phyloP scores from a whole-genome alignment of 2,797 vertebrate species.

The Sebastolobus alascanus region DNA sequence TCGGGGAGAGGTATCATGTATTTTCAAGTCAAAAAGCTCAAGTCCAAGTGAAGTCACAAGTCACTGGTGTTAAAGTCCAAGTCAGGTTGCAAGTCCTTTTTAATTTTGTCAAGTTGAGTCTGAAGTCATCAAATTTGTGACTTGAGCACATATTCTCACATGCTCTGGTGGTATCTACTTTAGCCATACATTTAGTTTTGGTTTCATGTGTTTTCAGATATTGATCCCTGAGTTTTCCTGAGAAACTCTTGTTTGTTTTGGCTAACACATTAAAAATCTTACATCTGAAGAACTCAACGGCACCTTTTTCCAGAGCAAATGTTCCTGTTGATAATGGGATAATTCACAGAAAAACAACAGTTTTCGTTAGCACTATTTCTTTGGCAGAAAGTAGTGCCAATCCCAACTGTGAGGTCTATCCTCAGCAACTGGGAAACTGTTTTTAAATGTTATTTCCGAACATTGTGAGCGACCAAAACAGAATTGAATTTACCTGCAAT shows the following conservation, averaged over 20 bases:
- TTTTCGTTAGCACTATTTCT: neutral
- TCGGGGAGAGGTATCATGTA: no score
- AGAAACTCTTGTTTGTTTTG: neutral
- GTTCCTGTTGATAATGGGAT: neutral
- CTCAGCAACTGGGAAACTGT: neutral
- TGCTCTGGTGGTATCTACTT: neutral
- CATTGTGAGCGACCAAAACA: neutral
- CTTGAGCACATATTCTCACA: neutral
- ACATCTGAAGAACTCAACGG: neutral
- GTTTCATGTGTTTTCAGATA: neutral
- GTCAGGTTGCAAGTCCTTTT: no score
- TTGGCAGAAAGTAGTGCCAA: neutral
- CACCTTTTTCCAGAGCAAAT: neutral
- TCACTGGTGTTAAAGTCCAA: no score
- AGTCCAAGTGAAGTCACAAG: no score
- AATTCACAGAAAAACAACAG: slow-evolving; percentile 5
- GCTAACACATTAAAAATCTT: neutral
- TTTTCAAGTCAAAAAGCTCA: no score
- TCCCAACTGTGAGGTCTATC: neutral
- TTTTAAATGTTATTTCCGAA: neutral
- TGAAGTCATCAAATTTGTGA: no score
- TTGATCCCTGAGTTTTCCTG: neutral
- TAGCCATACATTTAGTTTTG: neutral
- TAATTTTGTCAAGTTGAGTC: no score
- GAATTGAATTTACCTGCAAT: neutral